Evolutionary conservation across 1,140 invertebrate genomes (phyloP).

Genomic region (Drosophila kohkoa): DNA sequence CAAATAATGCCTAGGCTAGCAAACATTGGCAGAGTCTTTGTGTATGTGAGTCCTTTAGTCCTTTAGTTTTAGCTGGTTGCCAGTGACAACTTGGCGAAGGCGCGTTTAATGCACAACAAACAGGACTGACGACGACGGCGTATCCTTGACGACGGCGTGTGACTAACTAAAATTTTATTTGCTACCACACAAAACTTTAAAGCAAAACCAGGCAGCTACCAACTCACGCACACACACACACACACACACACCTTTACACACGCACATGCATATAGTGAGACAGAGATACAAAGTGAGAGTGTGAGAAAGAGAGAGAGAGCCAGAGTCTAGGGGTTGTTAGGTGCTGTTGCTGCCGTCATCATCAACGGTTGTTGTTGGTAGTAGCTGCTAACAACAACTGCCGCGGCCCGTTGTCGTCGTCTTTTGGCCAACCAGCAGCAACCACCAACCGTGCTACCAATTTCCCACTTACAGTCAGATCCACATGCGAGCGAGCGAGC

Average conservation of each 20-base stretch:
- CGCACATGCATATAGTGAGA: conserved; percentile 2
- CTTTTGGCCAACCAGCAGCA: conserved; percentile 77
- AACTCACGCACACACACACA: conserved; percentile 32
- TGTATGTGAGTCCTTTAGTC: conserved; percentile 34
- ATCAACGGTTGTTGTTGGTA: conserved; percentile 31
- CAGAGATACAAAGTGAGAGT: not conserved
- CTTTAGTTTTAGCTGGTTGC: conserved; percentile 51
- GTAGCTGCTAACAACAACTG: conserved; percentile 36
- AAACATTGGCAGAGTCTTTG: conserved; percentile 32
- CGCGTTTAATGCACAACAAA: conserved; percentile 66
- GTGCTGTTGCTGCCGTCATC: conserved; percentile 64
- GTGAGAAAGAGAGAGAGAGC: conserved; percentile 7
- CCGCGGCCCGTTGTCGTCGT: conserved; percentile 24
- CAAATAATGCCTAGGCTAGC: conserved; percentile 41
- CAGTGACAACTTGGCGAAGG: conserved; percentile 56
- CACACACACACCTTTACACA: conserved; percentile 10
- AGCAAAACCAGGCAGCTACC: conserved; percentile 55
- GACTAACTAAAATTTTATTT: conserved; percentile 85
- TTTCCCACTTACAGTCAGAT: conserved; percentile 64
- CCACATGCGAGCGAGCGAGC: conserved; percentile 28
- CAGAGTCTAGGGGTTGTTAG: conserved; percentile 57
- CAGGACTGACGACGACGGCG: conserved; percentile 64
- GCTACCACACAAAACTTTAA: conserved; percentile 84
- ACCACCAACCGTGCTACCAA: conserved; percentile 76
- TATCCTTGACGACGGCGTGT: conserved; percentile 84